Conservation (phyloP, 1,140 invertebrate species). For the Heterodera carotae region DNA sequence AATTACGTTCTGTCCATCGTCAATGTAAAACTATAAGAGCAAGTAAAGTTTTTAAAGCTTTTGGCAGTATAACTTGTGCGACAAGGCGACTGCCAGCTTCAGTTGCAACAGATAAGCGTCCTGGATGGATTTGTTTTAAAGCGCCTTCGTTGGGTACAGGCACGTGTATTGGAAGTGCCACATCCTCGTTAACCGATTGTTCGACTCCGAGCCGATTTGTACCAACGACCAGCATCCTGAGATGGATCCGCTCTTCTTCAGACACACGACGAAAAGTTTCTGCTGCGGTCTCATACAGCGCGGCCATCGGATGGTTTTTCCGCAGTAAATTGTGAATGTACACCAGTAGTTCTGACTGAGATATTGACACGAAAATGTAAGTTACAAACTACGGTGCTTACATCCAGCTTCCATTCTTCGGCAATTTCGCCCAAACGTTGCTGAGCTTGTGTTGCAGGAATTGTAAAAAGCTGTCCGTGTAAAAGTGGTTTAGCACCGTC, state of each 20-base stretch:
- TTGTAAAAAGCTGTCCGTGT: neutral
- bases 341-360: neutral
- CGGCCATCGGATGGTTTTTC: neutral
- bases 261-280: neutral
- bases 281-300: neutral
- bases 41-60: neutral
- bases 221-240: neutral
- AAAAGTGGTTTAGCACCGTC: neutral
- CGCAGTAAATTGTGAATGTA: neutral
- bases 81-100: constrained; percentile 10
- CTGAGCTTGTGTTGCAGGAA: neutral
- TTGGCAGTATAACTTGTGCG: neutral
- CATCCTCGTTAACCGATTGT: neutral
- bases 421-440: constrained; percentile 6
- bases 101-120: neutral
- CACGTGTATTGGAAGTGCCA: neutral
- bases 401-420: neutral
- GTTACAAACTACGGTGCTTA: too few species aligned
- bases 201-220: neutral
- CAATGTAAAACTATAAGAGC: neutral
- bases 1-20: neutral
- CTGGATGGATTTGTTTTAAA: neutral
- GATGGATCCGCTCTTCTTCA: neutral
- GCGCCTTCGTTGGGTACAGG: neutral
- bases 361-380: neutral